Base-by-base conservation (phyloP, 2,888 invertebrate species). In the Hirtodrosophila confusa region DNA sequence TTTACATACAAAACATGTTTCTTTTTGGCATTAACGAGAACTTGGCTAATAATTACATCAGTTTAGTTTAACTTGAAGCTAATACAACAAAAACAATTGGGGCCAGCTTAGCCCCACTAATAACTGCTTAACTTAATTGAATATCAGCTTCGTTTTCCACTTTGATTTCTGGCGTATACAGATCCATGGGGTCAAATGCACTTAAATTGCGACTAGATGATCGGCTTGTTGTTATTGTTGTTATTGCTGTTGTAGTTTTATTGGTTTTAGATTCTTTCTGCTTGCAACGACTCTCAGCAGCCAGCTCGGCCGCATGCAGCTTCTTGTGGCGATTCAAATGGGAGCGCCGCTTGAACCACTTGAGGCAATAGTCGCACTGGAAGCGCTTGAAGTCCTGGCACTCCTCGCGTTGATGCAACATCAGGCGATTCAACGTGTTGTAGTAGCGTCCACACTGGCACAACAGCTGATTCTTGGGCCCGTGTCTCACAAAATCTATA, bases 371-470 rank as follows among this genome's bases (percentile, higher is more conserved):
- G 41, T 80, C 79, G 58, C 90, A 90, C 37, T 85, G 78, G 44
- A 90, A 90, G 11, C 80, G 85, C 60, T 88, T 89, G 33, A 84
- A 80, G 39, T 82, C 80, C 57, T 87, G 84, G 66, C 90, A 90
- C 69, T 90, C 90, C 58, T 88, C 71, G 1, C 80, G 86, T 45
- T 89, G 68, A 65, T 90, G 90, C 51, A 87, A 74, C 76, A 78
- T 65, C 82, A 90, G 79, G 45, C 86, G 88, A 54, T 75, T 78
- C 57, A 78, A 50, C 3, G 88, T 86, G 56, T 88, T 78, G 69
- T 90, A 90, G 64, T 90, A 90, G 73, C 93, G 93, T 66, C 93
- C 93, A 71, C 93, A 93, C 72, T 92, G 92, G 64, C 90, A 90
- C 44, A 89, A 78, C 23, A 90, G 67, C 49, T 86, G 74, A 44